Percentiles rank a stretch among this genome's conserved stretches.
Conservation (phyloP, 1,140 invertebrate species). For the Sarcophaga bullata region DNA sequence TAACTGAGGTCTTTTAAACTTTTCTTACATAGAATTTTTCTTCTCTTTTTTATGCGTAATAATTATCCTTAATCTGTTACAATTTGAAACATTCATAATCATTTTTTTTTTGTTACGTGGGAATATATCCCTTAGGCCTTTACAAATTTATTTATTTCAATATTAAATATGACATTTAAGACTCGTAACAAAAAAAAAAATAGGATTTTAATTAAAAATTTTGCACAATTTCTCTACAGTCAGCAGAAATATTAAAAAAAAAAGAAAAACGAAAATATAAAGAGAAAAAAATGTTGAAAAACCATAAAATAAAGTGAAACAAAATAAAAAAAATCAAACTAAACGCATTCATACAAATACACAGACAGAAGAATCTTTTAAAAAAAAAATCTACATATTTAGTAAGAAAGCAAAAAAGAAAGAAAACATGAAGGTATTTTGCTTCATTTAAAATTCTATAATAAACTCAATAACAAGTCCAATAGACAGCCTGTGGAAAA, state of each 20-base stretch:
- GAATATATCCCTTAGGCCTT: too few relatives aligned
- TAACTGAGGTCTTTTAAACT: too few relatives aligned
- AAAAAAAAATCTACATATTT: background rate
- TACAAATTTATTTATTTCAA: too few relatives aligned
- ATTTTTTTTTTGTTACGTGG: too few relatives aligned
- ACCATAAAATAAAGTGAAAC: background rate
- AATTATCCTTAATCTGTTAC: too few relatives aligned
- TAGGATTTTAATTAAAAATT: background rate
- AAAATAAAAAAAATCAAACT: too few relatives aligned
- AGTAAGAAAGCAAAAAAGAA: background rate
- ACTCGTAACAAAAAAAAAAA: background rate
- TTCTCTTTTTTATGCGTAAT: too few relatives aligned
- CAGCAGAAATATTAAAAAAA: background rate
- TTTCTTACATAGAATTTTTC: too few relatives aligned
- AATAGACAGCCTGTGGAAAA: background rate
- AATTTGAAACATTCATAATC: too few relatives aligned
- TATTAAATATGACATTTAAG: background rate
- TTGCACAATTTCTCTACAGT: background rate
- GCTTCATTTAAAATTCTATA: constrained; percentile 5
- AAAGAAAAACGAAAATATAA: background rate
- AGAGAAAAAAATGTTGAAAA: background rate
- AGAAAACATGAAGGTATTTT: background rate
- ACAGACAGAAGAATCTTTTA: background rate
- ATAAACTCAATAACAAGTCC: background rate
- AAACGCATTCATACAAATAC: background rate